Base-by-base conservation (phyloP, 2,113 vertebrate species). In the Sterrhoptilus dennistouni region DNA sequence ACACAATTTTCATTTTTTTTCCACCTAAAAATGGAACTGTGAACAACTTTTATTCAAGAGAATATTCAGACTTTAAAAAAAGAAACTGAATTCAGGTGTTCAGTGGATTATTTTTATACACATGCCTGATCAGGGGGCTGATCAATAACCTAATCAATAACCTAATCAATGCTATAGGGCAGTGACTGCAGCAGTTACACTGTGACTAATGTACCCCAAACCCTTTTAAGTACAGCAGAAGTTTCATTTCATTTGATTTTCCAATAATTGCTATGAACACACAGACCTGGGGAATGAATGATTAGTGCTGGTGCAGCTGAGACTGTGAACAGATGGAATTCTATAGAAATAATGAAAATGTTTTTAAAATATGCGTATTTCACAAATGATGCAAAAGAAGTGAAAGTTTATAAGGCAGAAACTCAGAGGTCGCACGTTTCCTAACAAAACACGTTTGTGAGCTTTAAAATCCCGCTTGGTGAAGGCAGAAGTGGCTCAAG, bases 191-290 rank as follows among this genome's bases (percentile, higher is more conserved):
- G n/a, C 8, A 35, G 35, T 15, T 50, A 11, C 8, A 0, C 38
- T 27, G 35, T 33, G 17, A 56, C 64, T 71, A 47, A 75, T 1
- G 44, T 10, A 36, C 45, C 59, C 59, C 59, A 14, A 22, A 66
- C 8, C 15, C n/a, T 56, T 21, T 7, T 2, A 65, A 89, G 82
- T 80, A 86, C 83, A 94, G 88, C 36, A 80, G 44, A 17, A 88
- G 92, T 83, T 92, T 28, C 23, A 68, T 71, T 69, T 86, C 8
- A 76, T 88, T 83, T 94, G 75, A 92, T 88, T 94, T 96, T 90
- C 95, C 93, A 83, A 25, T 42, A 50, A 19, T 24, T 83, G 61
- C 31, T 53, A 60, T 83, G 53, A 90, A 45, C 56, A 83, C 45
- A 44, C 21, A 27, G 35, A 79, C 16, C 42, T 70, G 83, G 54